Base-by-base conservation (phyloP, 2,797 vertebrate genomes). In the Takifugu ocellatus region DNA sequence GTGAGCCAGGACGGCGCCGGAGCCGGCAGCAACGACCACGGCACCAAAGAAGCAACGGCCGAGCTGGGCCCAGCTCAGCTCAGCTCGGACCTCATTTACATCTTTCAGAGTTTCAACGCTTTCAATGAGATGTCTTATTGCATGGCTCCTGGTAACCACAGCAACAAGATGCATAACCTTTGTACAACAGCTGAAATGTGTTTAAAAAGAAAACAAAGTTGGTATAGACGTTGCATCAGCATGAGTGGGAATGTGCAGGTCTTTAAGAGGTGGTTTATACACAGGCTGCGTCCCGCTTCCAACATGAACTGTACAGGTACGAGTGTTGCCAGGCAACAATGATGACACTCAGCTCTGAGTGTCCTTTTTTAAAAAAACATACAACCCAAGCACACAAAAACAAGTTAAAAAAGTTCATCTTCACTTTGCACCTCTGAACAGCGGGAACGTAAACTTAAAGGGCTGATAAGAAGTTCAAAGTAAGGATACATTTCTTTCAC, bases 211-310 rank as follows among this genome's bases (percentile, higher is more conserved):
- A 64, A 79, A 79, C 75, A 79, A 25, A 63, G 50, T 51, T 56
- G 8, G 47, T 74, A 77, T 65, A 75, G 42, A 26, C 62, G 72
- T 76, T 81, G 78, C 85, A 89, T 82, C 80, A 81, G 61, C 68
- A 62, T 83, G 45, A 49, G 68, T 8, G 75, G 82, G 84, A 86
- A 89, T 83, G 85, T 88, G 53, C 57, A 56, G 9, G 43, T 31
- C 67, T 69, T 61, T 43, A 0, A 66, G 53, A 33, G 7, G 68
- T 63, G 53, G 0, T 5, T 68, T 63, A 79, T 79, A 84, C 74
- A 57, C 73, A 67, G 72, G 79, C 31, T 33, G 8, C 7, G 8
- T 10, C 31, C 31, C 57, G 24, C 47, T 12, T 48, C 16, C 16
- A 15, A 79, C 56, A 70, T 44, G 69, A 25, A 43, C 12, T 29